phyloP scores from a whole-genome alignment of 2,113 vertebrate species.

The Anguilla japonica region DNA sequence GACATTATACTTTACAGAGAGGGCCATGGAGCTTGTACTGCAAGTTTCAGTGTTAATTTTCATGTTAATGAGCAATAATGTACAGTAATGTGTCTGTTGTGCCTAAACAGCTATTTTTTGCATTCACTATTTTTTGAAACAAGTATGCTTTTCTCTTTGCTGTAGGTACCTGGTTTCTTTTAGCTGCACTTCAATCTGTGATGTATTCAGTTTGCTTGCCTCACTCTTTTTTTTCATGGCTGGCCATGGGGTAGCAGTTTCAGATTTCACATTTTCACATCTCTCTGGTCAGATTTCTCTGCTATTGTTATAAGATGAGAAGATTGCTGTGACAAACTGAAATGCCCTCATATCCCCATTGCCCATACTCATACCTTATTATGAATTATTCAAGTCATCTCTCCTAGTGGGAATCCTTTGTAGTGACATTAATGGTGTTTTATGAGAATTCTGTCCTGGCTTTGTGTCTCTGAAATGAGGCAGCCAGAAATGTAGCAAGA shows the following conservation, averaged over 20 bases:
- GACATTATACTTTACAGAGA: background rate
- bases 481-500: background rate
- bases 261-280: slow-evolving; percentile 42
- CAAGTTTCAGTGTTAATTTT: background rate
- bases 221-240: background rate
- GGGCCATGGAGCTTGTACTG: too few relatives aligned
- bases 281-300: slow-evolving; percentile 61
- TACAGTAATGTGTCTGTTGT: background rate
- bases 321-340: slow-evolving; percentile 73
- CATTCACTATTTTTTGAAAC: background rate
- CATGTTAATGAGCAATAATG: background rate
- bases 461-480: background rate
- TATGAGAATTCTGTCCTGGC: background rate
- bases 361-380: slow-evolving; percentile 67
- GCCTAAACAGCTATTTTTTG: background rate
- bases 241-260: background rate
- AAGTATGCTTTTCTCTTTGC: background rate
- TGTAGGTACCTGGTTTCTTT: background rate
- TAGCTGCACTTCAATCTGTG: background rate
- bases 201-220: background rate
- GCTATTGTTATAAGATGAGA: slow-evolving; percentile 49
- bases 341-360: slow-evolving; percentile 70
- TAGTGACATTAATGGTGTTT: slow-evolving; percentile 9
- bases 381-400: slow-evolving; percentile 76
- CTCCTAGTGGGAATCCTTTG: slow-evolving; percentile 19